Conservation (phyloP, 2,888 invertebrate species). For the Dinocampus coccinellae region DNA sequence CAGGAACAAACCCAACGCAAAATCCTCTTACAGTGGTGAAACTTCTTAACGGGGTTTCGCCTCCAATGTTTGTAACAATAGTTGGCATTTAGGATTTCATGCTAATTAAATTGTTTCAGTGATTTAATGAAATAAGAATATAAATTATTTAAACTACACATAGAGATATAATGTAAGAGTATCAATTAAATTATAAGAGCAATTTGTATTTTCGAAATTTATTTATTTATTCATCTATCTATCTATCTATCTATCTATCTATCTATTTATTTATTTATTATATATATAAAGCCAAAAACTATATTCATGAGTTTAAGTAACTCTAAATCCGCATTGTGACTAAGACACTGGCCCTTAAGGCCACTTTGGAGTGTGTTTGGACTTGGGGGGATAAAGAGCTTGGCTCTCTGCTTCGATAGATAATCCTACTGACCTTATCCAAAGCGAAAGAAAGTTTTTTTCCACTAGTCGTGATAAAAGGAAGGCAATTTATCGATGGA, state of each 20-base stretch:
- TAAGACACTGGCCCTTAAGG: not conserved
- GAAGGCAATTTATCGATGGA: not conserved
- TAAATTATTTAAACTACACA: not conserved
- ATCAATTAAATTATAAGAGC: no score
- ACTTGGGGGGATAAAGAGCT: not conserved
- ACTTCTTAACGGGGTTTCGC: conserved; percentile 57
- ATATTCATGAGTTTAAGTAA: not conserved
- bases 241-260: no score
- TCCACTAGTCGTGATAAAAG: not conserved
- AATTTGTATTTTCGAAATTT: no score
- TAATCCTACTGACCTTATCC: not conserved
- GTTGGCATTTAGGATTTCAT: conserved; percentile 56
- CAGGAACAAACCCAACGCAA: conserved; percentile 38
- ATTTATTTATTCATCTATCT: no score
- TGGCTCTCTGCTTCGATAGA: not conserved
- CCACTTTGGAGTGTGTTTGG: not conserved
- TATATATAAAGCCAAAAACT: not conserved
- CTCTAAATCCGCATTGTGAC: not conserved
- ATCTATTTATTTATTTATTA: not conserved
- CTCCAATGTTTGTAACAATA: conserved; percentile 1
- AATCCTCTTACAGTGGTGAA: conserved; percentile 58
- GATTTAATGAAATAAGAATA: conserved; percentile 40
- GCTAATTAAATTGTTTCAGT: conserved; percentile 63
- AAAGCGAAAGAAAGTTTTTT: not conserved
- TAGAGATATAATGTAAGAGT: not conserved